phyloP scores from a whole-genome alignment of 2,888 invertebrate genomes.

The Hemaris fuciformis region DNA sequence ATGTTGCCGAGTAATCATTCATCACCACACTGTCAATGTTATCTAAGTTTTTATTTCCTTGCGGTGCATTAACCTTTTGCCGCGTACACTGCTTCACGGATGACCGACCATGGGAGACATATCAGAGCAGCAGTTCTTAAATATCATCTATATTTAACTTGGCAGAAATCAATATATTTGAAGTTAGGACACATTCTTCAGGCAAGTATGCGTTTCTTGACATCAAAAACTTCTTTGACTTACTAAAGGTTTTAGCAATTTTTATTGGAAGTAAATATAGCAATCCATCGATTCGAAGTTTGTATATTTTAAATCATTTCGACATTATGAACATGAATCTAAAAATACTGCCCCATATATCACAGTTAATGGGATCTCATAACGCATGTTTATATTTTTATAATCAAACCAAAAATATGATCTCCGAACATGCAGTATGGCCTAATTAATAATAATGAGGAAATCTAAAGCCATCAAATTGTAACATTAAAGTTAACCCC shows the following conservation, averaged over 20 bases:
- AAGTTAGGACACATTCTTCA: neutral
- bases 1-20: conserved; percentile 57
- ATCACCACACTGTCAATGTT: conserved; percentile 68
- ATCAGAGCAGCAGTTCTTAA: neutral
- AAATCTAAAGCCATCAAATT: conserved; percentile 39
- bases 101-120: conserved; percentile 38
- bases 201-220: too few species aligned
- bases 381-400: neutral
- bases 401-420: conserved; percentile 14
- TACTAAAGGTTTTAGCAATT: too few species aligned
- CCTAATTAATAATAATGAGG: conserved; percentile 41
- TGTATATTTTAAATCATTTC: neutral
- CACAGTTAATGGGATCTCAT: neutral
- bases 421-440: conserved; percentile 27
- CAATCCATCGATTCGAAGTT: neutral
- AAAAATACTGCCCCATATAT: neutral
- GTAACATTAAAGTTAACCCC: conserved; percentile 28
- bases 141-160: neutral
- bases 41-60: conserved; percentile 66
- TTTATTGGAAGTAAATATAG: too few species aligned
- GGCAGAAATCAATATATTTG: neutral
- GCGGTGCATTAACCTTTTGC: conserved; percentile 63
- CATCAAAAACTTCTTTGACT: too few species aligned
- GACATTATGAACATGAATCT: neutral
- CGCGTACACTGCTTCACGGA: conserved; percentile 42